Evolutionary conservation across 2,113 vertebrate species (phyloP).

Genomic region (cat (Felis catus)): F.catus_Fca126_mat1.0 CM031428.1:13951001-13951500

Average conservation of each 20-base stretch:
- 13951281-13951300: not conserved
- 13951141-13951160: not conserved
- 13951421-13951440: slow-evolving; percentile 35
- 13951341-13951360: not conserved
- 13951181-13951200: not conserved
- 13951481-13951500: not conserved
- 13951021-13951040: not conserved
- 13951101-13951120: not conserved
- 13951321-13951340: not conserved
- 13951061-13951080: not conserved
- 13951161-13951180: not conserved
- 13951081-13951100: not conserved
- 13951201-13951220: not conserved
- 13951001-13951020: slow-evolving; percentile 25
- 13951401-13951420: not conserved
- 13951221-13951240: slow-evolving; percentile 2
- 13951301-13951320: not conserved
- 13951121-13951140: not conserved
- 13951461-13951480: not conserved
- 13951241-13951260: not conserved
- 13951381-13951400: not conserved
- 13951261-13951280: slow-evolving; percentile 18
- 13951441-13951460: not conserved
- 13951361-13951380: not conserved
- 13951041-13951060: not conserved